Conservation (phyloP, 35 echinoderm and acorn worm species). For the Lytechinus pictus region DNA sequence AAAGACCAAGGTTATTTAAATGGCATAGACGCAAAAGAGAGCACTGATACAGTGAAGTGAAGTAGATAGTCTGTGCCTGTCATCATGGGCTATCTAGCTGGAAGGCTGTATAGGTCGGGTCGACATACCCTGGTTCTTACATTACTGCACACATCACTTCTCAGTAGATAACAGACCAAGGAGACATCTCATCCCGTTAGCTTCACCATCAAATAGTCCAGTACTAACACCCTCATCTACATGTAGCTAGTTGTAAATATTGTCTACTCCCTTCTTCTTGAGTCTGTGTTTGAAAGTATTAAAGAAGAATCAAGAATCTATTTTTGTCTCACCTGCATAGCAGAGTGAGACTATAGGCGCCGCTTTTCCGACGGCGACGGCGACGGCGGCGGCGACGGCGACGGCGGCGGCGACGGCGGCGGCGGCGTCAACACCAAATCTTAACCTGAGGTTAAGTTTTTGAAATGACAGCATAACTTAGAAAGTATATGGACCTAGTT, state of each 20-base stretch:
- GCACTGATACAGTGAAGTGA: background rate
- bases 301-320: background rate
- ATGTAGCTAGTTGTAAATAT: background rate
- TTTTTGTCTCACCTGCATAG: too few species aligned
- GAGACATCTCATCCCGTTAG: background rate
- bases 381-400: too few species aligned
- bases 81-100: background rate
- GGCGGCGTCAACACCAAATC: too few species aligned
- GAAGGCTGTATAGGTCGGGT: background rate
- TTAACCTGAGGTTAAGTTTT: too few species aligned
- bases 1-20: background rate
- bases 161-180: slow-evolving; percentile 11
- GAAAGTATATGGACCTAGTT: too few species aligned
- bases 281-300: background rate
- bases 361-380: too few species aligned
- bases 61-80: background rate
- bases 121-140: background rate
- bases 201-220: slow-evolving; percentile 18
- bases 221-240: background rate
- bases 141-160: background rate
- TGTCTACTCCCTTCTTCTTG: background rate
- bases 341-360: too few species aligned
- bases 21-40: background rate
- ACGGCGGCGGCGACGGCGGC: too few species aligned
- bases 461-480: too few species aligned